phyloP scores from a whole-genome alignment of 2,797 vertebrate species.

The Galagoides demidoff region DNA sequence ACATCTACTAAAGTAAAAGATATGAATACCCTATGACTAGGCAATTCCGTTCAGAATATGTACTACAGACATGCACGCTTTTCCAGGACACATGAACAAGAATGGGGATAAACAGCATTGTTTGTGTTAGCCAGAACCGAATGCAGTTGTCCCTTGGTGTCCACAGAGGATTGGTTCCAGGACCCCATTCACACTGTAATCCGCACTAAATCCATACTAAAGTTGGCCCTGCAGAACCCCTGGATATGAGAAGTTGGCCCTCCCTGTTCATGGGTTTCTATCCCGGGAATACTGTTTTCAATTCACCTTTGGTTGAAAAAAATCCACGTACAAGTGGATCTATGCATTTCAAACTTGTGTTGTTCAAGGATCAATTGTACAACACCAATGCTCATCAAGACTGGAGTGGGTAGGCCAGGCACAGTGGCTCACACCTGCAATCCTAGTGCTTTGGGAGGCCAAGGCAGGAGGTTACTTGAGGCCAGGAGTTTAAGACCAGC shows the following conservation, averaged over 20 bases:
- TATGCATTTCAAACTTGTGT: background rate
- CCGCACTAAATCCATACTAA: background rate
- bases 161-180: background rate
- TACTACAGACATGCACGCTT: background rate
- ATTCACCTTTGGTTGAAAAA: background rate
- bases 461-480: background rate
- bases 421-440: background rate
- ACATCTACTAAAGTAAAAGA: background rate
- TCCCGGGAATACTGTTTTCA: background rate
- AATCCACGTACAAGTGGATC: background rate
- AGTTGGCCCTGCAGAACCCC: background rate
- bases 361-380: background rate
- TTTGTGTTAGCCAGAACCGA: background rate
- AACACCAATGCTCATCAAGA: background rate
- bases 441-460: background rate
- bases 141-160: background rate
- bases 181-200: background rate
- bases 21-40: background rate
- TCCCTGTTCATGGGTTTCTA: background rate
- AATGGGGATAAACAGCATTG: background rate
- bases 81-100: background rate
- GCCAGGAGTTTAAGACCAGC: background rate
- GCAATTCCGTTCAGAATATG: background rate
- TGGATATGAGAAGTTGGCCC: background rate
- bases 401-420: too few relatives aligned